phyloP scores from a whole-genome alignment of 2,797 vertebrate species.

The Glossophaga mutica region DNA sequence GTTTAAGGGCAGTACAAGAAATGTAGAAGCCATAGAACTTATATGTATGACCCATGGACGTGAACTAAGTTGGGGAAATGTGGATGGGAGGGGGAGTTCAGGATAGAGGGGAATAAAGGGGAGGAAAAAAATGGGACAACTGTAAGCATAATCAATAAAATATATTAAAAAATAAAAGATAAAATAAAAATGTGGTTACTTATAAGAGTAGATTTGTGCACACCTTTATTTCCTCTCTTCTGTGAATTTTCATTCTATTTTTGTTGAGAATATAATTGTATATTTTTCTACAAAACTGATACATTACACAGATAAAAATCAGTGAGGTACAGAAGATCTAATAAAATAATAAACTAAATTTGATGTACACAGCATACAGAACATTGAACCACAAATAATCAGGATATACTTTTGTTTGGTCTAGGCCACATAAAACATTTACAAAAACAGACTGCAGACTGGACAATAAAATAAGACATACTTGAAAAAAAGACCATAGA shows the following conservation, averaged over 20 bases:
- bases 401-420: neutral
- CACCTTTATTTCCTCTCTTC: neutral
- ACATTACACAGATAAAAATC: neutral
- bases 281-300: neutral
- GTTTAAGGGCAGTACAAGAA: no score
- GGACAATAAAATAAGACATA: neutral
- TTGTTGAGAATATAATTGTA: neutral
- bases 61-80: no score
- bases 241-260: neutral
- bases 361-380: neutral
- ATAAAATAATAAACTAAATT: neutral
- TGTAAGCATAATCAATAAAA: no score
- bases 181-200: neutral
- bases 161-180: no score
- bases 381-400: neutral
- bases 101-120: no score
- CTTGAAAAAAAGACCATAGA: neutral
- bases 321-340: neutral
- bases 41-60: no score
- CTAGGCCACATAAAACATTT: neutral
- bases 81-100: no score
- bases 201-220: neutral
- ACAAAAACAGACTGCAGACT: neutral
- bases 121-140: no score
- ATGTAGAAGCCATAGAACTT: no score